phyloP scores from a whole-genome alignment of 2,113 vertebrate genomes.

The Alethe castanea region DNA sequence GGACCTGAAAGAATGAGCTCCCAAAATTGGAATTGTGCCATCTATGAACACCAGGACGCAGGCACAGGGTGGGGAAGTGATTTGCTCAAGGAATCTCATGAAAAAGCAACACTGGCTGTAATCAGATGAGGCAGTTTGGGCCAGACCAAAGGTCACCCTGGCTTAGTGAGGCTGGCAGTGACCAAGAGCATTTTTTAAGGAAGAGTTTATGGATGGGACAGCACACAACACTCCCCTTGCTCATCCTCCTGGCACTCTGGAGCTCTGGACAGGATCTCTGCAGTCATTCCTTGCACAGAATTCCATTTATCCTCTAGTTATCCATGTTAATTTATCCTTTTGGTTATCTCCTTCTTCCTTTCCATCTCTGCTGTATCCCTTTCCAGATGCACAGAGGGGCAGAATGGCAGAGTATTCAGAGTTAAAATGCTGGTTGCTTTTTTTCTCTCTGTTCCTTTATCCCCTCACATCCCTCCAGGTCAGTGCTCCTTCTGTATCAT shows the following conservation, averaged over 20 bases:
- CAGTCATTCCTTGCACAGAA: background rate
- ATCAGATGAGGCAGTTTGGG: background rate
- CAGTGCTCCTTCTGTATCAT: background rate
- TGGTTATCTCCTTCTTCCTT: background rate
- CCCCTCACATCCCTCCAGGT: background rate
- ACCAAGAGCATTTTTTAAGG: background rate
- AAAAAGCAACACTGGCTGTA: background rate
- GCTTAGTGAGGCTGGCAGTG: background rate
- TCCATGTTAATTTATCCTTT: background rate
- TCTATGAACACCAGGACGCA: background rate
- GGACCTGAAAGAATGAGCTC: background rate
- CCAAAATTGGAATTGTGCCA: fast-evolving
- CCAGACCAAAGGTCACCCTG: background rate
- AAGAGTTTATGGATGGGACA: background rate
- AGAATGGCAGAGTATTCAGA: background rate
- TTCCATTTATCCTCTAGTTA: background rate
- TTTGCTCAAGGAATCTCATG: background rate
- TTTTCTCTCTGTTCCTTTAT: background rate
- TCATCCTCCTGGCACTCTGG: background rate
- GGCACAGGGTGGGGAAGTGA: background rate
- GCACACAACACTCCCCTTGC: background rate
- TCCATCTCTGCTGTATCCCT: background rate
- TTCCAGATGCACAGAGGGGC: background rate
- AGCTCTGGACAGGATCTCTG: background rate
- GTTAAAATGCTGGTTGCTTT: background rate